Evolutionary conservation across 2,797 vertebrate species (phyloP).

Genomic region (Pagetopsis macropterus): DNA sequence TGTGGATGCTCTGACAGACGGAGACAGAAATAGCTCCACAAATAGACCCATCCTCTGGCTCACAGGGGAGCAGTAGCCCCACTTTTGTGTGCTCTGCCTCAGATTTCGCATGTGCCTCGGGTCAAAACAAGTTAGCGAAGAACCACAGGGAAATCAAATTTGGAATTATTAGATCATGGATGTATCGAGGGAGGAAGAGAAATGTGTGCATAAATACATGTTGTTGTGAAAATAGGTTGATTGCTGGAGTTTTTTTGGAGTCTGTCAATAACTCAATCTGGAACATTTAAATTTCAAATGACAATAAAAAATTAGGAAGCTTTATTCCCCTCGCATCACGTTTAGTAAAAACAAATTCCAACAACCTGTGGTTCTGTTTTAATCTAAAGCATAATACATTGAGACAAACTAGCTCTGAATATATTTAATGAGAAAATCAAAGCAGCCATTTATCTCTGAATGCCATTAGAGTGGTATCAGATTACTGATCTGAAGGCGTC

Average conservation of each 20-base stretch:
- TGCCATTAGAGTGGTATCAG: conserved; percentile 44
- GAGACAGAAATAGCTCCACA: conserved; percentile 78
- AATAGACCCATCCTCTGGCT: conserved; percentile 77
- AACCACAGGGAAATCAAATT: conserved; percentile 86
- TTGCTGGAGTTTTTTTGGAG: conserved; percentile 34
- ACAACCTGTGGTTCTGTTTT: conserved; percentile 9
- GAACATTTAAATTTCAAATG: conserved; percentile 13
- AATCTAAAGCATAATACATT: conserved; percentile 19
- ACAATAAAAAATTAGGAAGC: not conserved
- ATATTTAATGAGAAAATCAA: conserved; percentile 42
- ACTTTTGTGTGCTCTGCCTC: conserved; percentile 79
- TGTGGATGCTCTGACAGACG: conserved; percentile 72
- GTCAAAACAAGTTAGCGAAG: conserved; percentile 79
- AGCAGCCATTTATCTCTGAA: conserved; percentile 44
- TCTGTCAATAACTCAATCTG: conserved; percentile 38
- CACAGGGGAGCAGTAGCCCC: conserved; percentile 81
- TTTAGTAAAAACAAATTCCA: not conserved
- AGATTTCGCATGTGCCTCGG: conserved; percentile 73
- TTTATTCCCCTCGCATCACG: conserved; percentile 16
- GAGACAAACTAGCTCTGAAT: conserved; percentile 32
- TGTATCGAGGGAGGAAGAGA: conserved; percentile 61
- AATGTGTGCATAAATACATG: conserved; percentile 73
- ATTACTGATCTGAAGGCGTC: conserved; percentile 55
- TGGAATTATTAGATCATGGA: conserved; percentile 76
- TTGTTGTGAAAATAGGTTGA: conserved; percentile 69